Percentiles rank a stretch among this genome's conserved stretches.
phyloP scores from a whole-genome alignment of 1,140 invertebrate species.

The Harpegnathos saltator region DNA sequence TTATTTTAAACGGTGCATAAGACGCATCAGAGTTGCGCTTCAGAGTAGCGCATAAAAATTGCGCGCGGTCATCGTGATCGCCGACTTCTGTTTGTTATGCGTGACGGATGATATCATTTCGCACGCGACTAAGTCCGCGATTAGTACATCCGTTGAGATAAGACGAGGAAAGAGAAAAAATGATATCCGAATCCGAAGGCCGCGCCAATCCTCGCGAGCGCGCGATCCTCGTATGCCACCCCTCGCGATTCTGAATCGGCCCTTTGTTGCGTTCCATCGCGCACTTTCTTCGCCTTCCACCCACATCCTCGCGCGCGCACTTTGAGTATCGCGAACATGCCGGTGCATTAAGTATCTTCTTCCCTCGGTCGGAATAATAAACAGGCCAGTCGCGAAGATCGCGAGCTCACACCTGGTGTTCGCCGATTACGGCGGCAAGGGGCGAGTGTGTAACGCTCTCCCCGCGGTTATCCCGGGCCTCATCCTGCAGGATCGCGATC shows the following conservation, averaged over 20 bases:
- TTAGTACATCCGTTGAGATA: too few relatives aligned
- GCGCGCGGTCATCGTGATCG: too few relatives aligned
- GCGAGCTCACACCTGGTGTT: conserved; percentile 25
- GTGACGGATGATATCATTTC: too few relatives aligned
- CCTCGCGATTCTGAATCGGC: conserved; percentile 33
- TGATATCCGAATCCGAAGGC: too few relatives aligned
- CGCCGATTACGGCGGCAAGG: not conserved
- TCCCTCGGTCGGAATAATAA: conserved; percentile 43
- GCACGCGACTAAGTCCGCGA: too few relatives aligned
- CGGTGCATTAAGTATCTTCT: conserved; percentile 39
- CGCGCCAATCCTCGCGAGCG: too few relatives aligned
- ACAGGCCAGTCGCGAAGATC: conserved; percentile 36
- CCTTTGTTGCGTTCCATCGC: conserved; percentile 47
- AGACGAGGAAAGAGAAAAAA: too few relatives aligned
- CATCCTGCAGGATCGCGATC: conserved; percentile 35
- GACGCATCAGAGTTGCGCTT: too few relatives aligned
- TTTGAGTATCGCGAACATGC: conserved; percentile 22
- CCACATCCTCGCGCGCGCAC: conserved; percentile 4
- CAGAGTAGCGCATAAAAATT: too few relatives aligned
- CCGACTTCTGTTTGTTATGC: too few relatives aligned
- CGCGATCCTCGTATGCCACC: not conserved
- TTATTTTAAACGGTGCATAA: too few relatives aligned
- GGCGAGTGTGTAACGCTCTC: not conserved
- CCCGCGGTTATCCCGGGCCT: not conserved
- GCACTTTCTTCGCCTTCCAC: conserved; percentile 44